Conservation (phyloP, 92 coral and sea anemone species). For the Nematostella vectensis region DNA sequence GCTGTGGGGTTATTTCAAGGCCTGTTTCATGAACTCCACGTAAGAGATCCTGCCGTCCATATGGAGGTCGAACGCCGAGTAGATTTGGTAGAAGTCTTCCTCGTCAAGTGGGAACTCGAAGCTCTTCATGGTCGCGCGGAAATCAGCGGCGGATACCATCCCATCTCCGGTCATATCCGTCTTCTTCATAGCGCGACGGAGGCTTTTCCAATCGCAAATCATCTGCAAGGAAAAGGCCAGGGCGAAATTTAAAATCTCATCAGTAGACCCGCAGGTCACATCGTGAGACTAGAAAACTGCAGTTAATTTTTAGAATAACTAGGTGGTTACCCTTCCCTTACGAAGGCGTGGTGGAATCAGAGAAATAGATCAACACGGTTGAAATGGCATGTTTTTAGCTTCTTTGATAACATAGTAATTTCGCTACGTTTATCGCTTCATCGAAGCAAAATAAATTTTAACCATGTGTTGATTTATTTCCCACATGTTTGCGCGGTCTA, state of each 20-base stretch:
- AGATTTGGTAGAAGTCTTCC: constrained; percentile 78
- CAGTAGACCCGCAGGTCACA: not conserved
- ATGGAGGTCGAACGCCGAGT: constrained; percentile 64
- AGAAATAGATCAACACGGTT: too few relatives aligned
- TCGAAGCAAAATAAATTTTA: too few relatives aligned
- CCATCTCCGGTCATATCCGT: constrained; percentile 58
- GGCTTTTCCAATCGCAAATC: constrained; percentile 70
- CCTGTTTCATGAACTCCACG: constrained; percentile 59
- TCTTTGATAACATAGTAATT: too few relatives aligned
- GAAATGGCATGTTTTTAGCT: too few relatives aligned
- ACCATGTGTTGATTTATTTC: too few relatives aligned
- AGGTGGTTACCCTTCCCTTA: too few relatives aligned
- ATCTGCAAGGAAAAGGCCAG: constrained; percentile 30
- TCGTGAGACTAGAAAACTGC: too few relatives aligned
- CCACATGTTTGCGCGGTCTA: too few relatives aligned
- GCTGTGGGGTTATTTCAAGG: not conserved
- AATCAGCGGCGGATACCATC: constrained; percentile 56
- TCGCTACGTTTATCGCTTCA: too few relatives aligned
- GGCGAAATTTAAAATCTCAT: not conserved
- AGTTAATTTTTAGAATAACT: too few relatives aligned
- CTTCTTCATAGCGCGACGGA: constrained; percentile 61
- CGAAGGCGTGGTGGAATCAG: too few relatives aligned
- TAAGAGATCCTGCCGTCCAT: constrained; percentile 70
- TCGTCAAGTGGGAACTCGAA: constrained; percentile 53
- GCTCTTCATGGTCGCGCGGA: constrained; percentile 34